Base-by-base conservation (phyloP, 2,888 invertebrate species). In the Stratiomys singularior region DNA sequence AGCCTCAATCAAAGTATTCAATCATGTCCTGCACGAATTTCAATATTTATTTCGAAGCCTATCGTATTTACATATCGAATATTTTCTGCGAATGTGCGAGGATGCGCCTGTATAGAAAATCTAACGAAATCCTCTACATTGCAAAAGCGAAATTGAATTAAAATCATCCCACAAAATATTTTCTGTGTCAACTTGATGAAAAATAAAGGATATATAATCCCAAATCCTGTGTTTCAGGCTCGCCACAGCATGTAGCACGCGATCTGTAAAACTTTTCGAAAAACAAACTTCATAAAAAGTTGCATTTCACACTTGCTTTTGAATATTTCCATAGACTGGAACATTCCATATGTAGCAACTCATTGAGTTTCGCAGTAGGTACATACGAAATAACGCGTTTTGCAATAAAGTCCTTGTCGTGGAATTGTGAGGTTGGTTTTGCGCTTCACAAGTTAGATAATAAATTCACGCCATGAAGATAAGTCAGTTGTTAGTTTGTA, bases 161-260 rank as follows among this genome's bases (percentile, higher is more conserved):
- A 64, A 64, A 64, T 28, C 64, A 64, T 64, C 64, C 64, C 64
- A 11, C 64, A 18, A 64, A 64, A 64, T 64, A 64, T 30, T 28
- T 64, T 9, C 7, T 11, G 15, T 30, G 28, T 28, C 64, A 23
- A 30, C 3, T 21, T 30, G n/a, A 28, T n/a, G 30, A 60, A 60
- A 60, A 60, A 60, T 64, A 13, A 60, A 21, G 23, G 25, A 60
- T 23, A 60, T 0, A 60, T 23, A 25, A n/a, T 11, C 25, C 30
- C 64, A 7, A 30, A n/a, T 64, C 28, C 64, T 64, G 3, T 64
- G 64, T 25, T 64, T 64, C 18, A 15, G 52, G 1, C 5, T 37
- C 37, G 37, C 37, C 60, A 64, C 64, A 64, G 30, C n/a, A 64
- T 27, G 64, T 30, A 21, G 58, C 18, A 15, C n/a, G 15, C 7